Conservation (phyloP, 2,113 vertebrate genomes). For the Etia nguti region DNA sequence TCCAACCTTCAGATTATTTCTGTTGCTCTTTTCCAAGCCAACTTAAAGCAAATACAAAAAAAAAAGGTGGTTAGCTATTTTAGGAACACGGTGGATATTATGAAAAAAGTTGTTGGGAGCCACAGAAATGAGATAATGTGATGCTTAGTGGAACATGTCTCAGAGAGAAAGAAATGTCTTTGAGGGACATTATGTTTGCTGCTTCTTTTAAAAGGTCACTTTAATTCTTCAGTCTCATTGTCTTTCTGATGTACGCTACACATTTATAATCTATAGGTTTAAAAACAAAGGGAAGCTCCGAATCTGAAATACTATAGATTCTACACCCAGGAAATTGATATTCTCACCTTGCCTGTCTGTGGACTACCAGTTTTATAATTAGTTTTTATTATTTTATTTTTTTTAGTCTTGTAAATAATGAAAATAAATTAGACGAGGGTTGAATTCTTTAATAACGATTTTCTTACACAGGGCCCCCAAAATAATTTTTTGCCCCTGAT, state of each 20-base stretch:
- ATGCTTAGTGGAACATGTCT: constrained; percentile 56
- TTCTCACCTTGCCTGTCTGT: constrained; percentile 35
- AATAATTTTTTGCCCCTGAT: constrained; percentile 1
- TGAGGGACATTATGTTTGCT: constrained; percentile 71
- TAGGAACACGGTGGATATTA: constrained; percentile 51
- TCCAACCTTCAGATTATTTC: constrained; percentile 41
- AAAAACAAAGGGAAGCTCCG: constrained; percentile 30
- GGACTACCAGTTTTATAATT: constrained; percentile 17
- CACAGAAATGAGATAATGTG: constrained; percentile 55
- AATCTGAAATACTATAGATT: constrained; percentile 19
- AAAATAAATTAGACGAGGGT: constrained; percentile 67
- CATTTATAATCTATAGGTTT: constrained; percentile 32
- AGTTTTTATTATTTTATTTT: not conserved
- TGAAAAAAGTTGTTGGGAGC: constrained; percentile 39
- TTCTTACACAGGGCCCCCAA: constrained; percentile 9
- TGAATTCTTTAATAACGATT: constrained; percentile 57
- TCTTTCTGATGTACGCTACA: constrained; percentile 52
- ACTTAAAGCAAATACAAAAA: constrained; percentile 43
- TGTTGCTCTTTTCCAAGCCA: constrained; percentile 47
- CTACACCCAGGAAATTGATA: constrained; percentile 11
- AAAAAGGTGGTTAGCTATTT: constrained; percentile 28
- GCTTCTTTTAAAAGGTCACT: constrained; percentile 77
- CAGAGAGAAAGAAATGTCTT: constrained; percentile 59
- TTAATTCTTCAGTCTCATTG: constrained; percentile 71
- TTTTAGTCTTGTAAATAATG: constrained; percentile 74